Base-by-base conservation (phyloP, 1,140 invertebrate species). In the Solenopsis invicta region DNA sequence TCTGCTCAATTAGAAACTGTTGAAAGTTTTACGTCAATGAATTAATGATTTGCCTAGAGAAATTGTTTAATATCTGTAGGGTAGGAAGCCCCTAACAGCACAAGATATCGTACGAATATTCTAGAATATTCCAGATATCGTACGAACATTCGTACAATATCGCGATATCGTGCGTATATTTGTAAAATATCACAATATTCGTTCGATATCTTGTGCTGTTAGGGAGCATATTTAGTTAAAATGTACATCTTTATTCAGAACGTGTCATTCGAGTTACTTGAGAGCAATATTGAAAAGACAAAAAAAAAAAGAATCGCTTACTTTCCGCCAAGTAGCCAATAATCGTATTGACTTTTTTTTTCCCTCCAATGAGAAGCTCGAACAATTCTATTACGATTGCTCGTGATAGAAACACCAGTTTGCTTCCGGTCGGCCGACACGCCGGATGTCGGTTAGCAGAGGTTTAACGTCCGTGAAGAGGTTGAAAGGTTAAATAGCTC, bases 401-500 rank as follows among this genome's bases (percentile, higher is more conserved):
- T 37, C n/a, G 80, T 16, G 69, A 74, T 84, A 41, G 69, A 62
- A 84, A 84, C 41, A 72, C 69, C 69, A 48, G 54, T 84, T 74
- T n/a, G n/a, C 69, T 82, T 82, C 80, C 80, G 80, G 21, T 61
- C 52, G 54, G 24, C 9, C 80, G 67, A 74, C 80, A 62, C 80
- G 41, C 56, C 80, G 45, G 80, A 84, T 75, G 80, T 84, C 80
- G 69, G 54, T 75, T 84, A 84, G 80, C 80, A 75, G 80, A 84
- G 80, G 69, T 84, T 84, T 84, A 75, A 84, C 45, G 80, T 84
- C 69, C 80, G 69, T 84, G 41, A 84, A 75, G 80, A 75, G 67
- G 69, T 84, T 75, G 80, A 84, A 84, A 75, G 80, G 80, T 84
- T 84, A 84, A 84, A 84, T 62, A 84, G 80, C 69, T 84, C 69